phyloP scores from a whole-genome alignment of 1,140 invertebrate genomes.

The Ylistrum balloti region DNA sequence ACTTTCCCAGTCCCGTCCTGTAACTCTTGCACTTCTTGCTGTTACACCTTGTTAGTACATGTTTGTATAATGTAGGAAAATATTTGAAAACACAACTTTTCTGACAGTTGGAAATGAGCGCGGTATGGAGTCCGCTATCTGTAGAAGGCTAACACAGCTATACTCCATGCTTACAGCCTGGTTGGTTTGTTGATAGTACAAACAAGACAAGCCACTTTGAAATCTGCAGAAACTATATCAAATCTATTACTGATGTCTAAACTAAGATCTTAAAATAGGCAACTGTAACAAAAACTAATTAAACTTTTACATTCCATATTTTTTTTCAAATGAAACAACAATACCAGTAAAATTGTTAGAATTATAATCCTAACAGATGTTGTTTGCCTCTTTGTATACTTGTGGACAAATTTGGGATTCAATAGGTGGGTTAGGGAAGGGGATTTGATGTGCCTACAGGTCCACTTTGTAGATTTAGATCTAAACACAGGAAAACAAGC shows the following conservation, averaged over 20 bases:
- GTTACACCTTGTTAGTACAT: conserved; percentile 5
- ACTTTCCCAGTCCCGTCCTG: not conserved
- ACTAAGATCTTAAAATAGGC: not conserved
- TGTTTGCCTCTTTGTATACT: not conserved
- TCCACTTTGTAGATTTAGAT: not conserved
- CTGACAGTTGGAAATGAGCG: not conserved
- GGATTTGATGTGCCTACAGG: not conserved
- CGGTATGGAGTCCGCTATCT: not conserved
- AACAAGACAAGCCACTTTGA: conserved; percentile 26
- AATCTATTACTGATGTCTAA: conserved; percentile 35
- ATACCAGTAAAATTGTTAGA: conserved; percentile 3
- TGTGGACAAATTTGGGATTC: not conserved
- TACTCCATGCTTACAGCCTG: not conserved
- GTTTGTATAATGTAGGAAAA: conserved; percentile 36
- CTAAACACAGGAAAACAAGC: not conserved
- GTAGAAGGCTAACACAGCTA: not conserved
- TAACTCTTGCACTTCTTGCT: not conserved
- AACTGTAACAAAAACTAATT: not conserved
- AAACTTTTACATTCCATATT: not conserved
- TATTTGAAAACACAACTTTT: conserved; percentile 40
- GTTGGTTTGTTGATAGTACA: not conserved
- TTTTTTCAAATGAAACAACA: not conserved
- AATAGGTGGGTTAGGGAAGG: not conserved
- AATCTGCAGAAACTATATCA: conserved; percentile 20
- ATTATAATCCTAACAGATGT: not conserved